Conservation (phyloP, 2,888 invertebrate genomes). For the Zygothrica quintamaculata region DNA sequence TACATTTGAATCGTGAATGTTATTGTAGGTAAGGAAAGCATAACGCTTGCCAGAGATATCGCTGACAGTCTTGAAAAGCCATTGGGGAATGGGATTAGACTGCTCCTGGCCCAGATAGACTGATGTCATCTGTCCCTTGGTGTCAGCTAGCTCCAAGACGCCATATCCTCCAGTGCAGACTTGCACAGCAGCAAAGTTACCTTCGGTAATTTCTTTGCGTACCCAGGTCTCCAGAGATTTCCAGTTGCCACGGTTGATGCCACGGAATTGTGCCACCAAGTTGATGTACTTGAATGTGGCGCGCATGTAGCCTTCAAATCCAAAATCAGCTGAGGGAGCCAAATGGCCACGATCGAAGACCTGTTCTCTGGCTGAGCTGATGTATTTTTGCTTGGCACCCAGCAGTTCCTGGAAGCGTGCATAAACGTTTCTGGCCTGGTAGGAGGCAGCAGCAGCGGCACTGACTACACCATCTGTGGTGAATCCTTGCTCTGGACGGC, state of each 20-base stretch:
- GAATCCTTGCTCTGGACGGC: conserved; percentile 31
- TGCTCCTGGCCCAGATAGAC: conserved; percentile 28
- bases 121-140: background rate
- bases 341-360: conserved; percentile 85
- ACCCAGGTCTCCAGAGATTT: conserved; percentile 84
- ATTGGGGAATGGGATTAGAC: conserved; percentile 47
- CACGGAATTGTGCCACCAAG: conserved; percentile 85
- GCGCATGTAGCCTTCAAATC: conserved; percentile 84
- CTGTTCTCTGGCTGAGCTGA: background rate
- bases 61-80: conserved; percentile 53
- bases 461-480: conserved; percentile 43
- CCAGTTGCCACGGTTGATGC: conserved; percentile 87
- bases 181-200: conserved; percentile 4
- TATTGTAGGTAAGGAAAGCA: conserved; percentile 54
- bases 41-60: background rate
- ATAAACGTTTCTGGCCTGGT: conserved; percentile 37
- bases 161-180: conserved; percentile 51
- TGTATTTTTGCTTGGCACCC: conserved; percentile 32
- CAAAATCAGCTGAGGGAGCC: conserved; percentile 85
- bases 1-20: background rate
- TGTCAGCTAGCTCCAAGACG: conserved; percentile 29
- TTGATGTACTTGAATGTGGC: conserved; percentile 85
- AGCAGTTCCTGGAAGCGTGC: conserved; percentile 39
- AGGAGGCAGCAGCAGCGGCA: conserved; percentile 29
- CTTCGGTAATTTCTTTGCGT: conserved; percentile 20